phyloP scores from a whole-genome alignment of 2,113 vertebrate species.

The Otolemur garnettii region DNA sequence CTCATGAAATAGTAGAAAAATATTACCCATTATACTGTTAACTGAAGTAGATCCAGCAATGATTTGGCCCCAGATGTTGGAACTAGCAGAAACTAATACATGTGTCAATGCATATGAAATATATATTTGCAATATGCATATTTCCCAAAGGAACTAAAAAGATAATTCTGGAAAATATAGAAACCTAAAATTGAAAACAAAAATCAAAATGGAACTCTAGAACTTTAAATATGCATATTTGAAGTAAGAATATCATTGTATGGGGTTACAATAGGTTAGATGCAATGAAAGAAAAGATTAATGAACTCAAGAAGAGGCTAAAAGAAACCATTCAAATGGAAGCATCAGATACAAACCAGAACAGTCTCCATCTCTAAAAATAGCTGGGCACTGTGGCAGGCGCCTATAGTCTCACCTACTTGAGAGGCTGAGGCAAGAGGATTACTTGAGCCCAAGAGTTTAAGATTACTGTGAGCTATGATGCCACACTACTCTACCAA shows the following conservation, averaged over 20 bases:
- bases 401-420: too few species aligned
- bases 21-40: not conserved
- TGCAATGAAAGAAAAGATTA: not conserved
- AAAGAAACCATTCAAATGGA: not conserved
- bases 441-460: too few species aligned
- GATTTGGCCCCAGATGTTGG: not conserved
- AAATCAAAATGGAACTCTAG: not conserved
- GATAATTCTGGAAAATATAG: not conserved
- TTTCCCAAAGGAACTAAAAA: not conserved
- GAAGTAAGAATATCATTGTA: not conserved
- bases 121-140: not conserved
- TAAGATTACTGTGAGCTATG: too few species aligned
- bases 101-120: not conserved
- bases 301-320: not conserved
- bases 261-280: not conserved
- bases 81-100: not conserved
- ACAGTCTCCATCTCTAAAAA: not conserved
- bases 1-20: not conserved
- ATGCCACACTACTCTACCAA: too few species aligned
- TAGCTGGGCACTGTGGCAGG: too few species aligned
- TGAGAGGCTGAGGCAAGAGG: too few species aligned
- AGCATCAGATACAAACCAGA: not conserved
- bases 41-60: not conserved
- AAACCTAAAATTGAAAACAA: not conserved
- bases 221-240: not conserved